A percentile compares a stretch with the other conserved stretches of the same genome.
Conservation (phyloP, 2,888 invertebrate genomes). For the Diloba caeruleocephala region DNA sequence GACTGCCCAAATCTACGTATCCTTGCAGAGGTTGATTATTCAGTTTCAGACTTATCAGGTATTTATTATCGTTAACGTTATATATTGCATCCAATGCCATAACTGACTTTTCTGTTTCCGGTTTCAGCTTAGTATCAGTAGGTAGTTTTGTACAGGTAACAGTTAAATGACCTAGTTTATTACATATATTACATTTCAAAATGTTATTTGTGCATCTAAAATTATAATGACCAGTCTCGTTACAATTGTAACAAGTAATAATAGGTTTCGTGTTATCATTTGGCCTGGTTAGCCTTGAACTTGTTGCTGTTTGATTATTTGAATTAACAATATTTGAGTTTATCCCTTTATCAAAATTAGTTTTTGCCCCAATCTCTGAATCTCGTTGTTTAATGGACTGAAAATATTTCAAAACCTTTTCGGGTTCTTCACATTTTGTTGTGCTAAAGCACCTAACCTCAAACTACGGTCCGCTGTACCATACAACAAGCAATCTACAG, state of each 20-base stretch:
- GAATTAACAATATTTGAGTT: not conserved
- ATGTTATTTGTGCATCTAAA: conserved; percentile 18
- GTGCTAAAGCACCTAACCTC: conserved; percentile 15
- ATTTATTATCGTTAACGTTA: conserved; percentile 2
- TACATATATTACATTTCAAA: conserved; percentile 7
- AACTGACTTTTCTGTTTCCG: not conserved
- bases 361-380: not conserved
- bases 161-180: conserved; percentile 6
- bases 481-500: conserved; percentile 2
- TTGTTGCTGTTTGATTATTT: not conserved
- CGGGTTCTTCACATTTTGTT: conserved; percentile 12
- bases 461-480: conserved; percentile 24
- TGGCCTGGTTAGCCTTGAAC: not conserved
- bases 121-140: not conserved
- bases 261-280: not conserved
- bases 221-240: conserved; percentile 16
- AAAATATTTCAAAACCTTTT: not conserved
- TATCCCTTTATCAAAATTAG: not conserved
- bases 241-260: conserved; percentile 11
- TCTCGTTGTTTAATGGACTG: conserved; percentile 16
- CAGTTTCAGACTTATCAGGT: not conserved
- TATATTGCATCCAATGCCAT: not conserved
- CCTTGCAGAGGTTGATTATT: conserved; percentile 1
- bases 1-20: conserved; percentile 25
- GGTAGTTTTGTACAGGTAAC: conserved; percentile 13